Evolutionary conservation across 2,888 invertebrate species (phyloP), one percentile per base, ranked within the genome.

Genomic region (Mimumesa dahlbomi): DNA sequence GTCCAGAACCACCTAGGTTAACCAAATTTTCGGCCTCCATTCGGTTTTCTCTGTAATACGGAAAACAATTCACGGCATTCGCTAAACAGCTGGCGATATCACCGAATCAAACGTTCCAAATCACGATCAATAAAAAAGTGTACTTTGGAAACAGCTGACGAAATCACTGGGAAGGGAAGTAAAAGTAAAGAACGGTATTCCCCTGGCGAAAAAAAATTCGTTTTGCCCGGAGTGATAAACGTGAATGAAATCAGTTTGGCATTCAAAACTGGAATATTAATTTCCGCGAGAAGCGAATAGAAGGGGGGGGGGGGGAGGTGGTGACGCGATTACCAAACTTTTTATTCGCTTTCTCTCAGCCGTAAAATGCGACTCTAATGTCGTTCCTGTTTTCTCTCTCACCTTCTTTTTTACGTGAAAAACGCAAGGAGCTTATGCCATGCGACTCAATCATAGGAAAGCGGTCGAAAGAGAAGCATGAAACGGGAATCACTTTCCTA

Each of bases 201-300:
- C 31, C 22, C 19, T 22, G n/a, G 4, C n/a, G 22, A 19, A 34
- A 40, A 45, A 14, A 9, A 38, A 16, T 9, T 16, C 54, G 36
- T 52, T 16, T 42, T 16, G 38, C n/a, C 43, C 19, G 14, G 53
- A 36, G 36, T 21, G 63, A 63, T 40, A 29, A 36, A 46, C 38
- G 38, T 21, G 48, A 54, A 62, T 63, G 54, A 48, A 49, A 63
- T 63, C 63, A 45, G 40, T 18, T 54, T 53, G 43, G 66, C 48
- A 66, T 66, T 64, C 67, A 56, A 56, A 43, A 11, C 49, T 31
- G 56, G 25, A 49, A 64, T 64, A 64, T 67, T 67, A 67, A 67
- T 67, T 67, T 67, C 67, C 64, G 67, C 2, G 50, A 50, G 56
- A 56, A 38, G 18, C 48, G 48, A 19, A 19, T 4, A 42, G 36